phyloP scores from a whole-genome alignment of 2,113 vertebrate genomes.

The Oophaga pumilio region DNA sequence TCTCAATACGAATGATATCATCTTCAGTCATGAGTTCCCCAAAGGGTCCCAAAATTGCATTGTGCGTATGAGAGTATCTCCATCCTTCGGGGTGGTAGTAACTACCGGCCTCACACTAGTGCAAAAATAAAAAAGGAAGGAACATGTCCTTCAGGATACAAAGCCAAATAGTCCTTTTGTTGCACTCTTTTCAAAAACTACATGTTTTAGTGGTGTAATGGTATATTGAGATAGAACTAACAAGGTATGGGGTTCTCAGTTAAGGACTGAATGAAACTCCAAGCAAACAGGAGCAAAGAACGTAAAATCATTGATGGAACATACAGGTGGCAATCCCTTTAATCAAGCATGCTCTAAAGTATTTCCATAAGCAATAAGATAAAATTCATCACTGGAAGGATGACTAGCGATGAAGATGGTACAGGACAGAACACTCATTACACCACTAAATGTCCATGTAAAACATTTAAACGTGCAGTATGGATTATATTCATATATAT shows the following conservation, averaged over 20 bases:
- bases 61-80: conserved; percentile 78
- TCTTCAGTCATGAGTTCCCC: conserved; percentile 90
- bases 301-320: conserved; percentile 23
- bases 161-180: conserved; percentile 64
- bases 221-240: conserved; percentile 42
- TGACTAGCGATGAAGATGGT: conserved; percentile 40
- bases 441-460: conserved; percentile 88
- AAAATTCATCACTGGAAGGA: conserved; percentile 19
- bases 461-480: conserved; percentile 72
- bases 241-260: conserved; percentile 11
- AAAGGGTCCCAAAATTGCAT: conserved; percentile 85
- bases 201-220: conserved; percentile 92
- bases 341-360: conserved; percentile 29
- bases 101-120: conserved; percentile 81
- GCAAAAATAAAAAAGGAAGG: conserved; percentile 72
- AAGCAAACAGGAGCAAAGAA: conserved; percentile 22
- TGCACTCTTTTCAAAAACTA: conserved; percentile 73
- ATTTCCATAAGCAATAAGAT: conserved; percentile 9
- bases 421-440: conserved; percentile 72
- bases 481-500: background rate
- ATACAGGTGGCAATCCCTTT: conserved; percentile 38
- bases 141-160: conserved; percentile 74
- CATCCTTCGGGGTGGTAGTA: conserved; percentile 82
- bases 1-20: conserved; percentile 87
- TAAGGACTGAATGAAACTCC: conserved; percentile 25